Evolutionary conservation across 1,140 invertebrate genomes (phyloP).

Genomic region (Euwallacea fornicatus): DNA sequence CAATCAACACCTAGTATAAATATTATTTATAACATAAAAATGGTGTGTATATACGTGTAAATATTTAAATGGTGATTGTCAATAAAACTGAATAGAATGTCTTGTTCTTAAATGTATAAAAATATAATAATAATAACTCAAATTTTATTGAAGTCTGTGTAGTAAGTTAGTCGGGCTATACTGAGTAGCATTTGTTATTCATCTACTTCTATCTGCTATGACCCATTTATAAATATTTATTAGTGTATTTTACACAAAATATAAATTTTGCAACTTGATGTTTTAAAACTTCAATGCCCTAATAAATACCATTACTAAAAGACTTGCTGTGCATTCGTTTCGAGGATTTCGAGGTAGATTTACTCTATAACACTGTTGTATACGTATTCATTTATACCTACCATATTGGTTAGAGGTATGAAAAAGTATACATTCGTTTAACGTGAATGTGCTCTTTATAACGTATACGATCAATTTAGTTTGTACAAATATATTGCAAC

Average conservation of each 20-base stretch:
- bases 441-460: constrained; percentile 36
- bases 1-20: neutral
- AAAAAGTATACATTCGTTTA: constrained; percentile 29
- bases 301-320: too few species aligned
- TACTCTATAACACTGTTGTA: constrained; percentile 11
- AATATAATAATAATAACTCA: neutral
- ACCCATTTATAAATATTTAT: too few species aligned
- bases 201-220: too few species aligned
- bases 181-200: neutral
- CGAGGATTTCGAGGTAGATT: neutral
- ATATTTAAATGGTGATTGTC: neutral
- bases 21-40: neutral
- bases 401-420: constrained; percentile 22
- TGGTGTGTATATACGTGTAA: neutral
- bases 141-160: neutral
- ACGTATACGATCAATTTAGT: constrained; percentile 36
- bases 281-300: too few species aligned
- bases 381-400: constrained; percentile 16
- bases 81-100: neutral
- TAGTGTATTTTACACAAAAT: too few species aligned
- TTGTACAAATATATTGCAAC: constrained; percentile 27
- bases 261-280: too few species aligned
- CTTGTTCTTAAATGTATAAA: neutral
- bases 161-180: neutral
- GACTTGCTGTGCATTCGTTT: too few species aligned